Percentiles rank a stretch among this genome's conserved stretches.
Evolutionary conservation across 2,888 invertebrate genomes (phyloP).

Genomic region (Drosophila longiperda): DNA sequence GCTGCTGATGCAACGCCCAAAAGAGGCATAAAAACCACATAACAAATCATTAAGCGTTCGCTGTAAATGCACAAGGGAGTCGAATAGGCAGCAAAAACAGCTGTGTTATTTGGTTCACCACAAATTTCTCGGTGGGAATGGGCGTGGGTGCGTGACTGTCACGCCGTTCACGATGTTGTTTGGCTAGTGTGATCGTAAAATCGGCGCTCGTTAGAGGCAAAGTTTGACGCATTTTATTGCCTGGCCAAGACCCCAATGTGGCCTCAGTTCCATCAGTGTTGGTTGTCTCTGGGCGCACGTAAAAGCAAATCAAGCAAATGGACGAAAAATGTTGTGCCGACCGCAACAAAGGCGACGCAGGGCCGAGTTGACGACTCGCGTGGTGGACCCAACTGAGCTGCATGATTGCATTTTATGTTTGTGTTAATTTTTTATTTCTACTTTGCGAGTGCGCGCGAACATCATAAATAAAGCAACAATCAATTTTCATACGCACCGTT

Average conservation of each 20-base stretch:
- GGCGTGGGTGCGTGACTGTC: not conserved
- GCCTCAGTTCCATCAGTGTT: slow-evolving; percentile 29
- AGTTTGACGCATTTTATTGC: slow-evolving; percentile 76
- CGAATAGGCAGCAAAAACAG: slow-evolving; percentile 47
- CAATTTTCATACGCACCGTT: slow-evolving; percentile 79
- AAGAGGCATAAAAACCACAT: slow-evolving; percentile 54
- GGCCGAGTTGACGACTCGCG: slow-evolving; percentile 17
- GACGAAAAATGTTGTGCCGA: slow-evolving; percentile 48
- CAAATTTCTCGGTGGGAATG: too few relatives aligned
- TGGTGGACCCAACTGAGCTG: slow-evolving; percentile 52
- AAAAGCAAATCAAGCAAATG: slow-evolving; percentile 79
- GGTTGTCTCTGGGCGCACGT: slow-evolving; percentile 68
- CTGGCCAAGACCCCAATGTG: slow-evolving; percentile 37
- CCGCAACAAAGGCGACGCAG: slow-evolving; percentile 12
- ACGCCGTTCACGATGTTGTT: slow-evolving; percentile 21
- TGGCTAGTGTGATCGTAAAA: slow-evolving; percentile 67
- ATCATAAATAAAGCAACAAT: slow-evolving; percentile 78
- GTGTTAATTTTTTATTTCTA: slow-evolving; percentile 78
- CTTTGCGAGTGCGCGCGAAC: slow-evolving; percentile 60
- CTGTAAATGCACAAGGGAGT: slow-evolving; percentile 34
- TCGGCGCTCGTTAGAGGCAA: slow-evolving; percentile 73
- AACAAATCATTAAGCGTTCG: slow-evolving; percentile 66
- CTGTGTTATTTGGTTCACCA: slow-evolving; percentile 28
- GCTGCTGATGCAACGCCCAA: slow-evolving; percentile 11
- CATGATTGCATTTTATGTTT: slow-evolving; percentile 81